Evolutionary conservation across 1,140 invertebrate genomes (phyloP), one percentile per base, ranked within the genome.

Genomic region (Halyomorpha halys): DNA sequence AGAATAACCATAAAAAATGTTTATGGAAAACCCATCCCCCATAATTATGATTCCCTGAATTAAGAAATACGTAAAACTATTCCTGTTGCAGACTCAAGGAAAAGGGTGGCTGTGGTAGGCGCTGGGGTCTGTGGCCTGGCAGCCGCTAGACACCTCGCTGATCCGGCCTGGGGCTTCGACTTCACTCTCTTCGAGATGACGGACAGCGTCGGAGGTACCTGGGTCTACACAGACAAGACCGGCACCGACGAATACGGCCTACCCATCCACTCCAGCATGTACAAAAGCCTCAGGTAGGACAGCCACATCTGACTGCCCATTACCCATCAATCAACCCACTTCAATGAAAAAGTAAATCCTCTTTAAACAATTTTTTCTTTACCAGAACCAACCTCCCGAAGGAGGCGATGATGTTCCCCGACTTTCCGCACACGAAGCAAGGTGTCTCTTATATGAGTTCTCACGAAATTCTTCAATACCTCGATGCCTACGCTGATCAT

Each of bases 371-470:
- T 30, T 39, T 39, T 39, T 39, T 6, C 11, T 39, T 39, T 59
- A 59, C 56, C 71, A 89, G 86, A 70, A 87, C 91, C 0, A 94
- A 94, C 76, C 76, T 94, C 15, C 91, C 91, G 4, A 91, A 91
- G 72, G 87, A 94, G 76, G 80, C 90, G 6, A 94, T 95, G 91
- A 86, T 85, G 6, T 94, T 86, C 74, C 87, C 88, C 3, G 89
- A 91, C 72, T 91, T 88, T 73, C 77, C 77, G 23, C 81, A 80
- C 70, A 70, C 73, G 56, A 73, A 73, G 15, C 69, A 61, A 39
- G 59, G 51, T 21, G 70, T 44, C 82, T 65, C 65, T 1, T 65
- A 65, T 25, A 1, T 65, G 13, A 34, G 23, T 30, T 49, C 30
- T 6, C 18, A 34, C n/a, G 65, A 62, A 21, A 19, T 65, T 25